phyloP scores from a whole-genome alignment of 2,888 invertebrate species.

The Tryphoninae sp. region DNA sequence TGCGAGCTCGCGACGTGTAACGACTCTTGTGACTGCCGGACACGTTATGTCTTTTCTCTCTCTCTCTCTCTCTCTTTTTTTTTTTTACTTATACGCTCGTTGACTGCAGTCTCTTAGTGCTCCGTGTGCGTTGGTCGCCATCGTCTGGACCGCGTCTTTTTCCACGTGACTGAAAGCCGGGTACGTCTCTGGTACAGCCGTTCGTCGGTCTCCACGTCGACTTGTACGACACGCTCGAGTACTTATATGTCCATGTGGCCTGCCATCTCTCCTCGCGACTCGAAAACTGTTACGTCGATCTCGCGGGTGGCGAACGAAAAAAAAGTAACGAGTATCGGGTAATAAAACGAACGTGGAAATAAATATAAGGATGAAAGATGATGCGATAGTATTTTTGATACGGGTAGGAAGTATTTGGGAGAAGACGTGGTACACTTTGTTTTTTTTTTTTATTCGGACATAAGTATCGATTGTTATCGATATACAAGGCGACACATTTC shows the following conservation, averaged over 20 bases:
- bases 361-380: slow-evolving; percentile 11
- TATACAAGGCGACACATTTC: neutral
- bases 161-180: neutral
- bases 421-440: too few species aligned
- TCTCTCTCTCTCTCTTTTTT: slow-evolving; percentile 35
- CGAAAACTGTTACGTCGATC: slow-evolving; percentile 47
- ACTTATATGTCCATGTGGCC: slow-evolving; percentile 58
- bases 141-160: too few species aligned
- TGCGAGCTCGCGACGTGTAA: slow-evolving; percentile 56
- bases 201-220: slow-evolving; percentile 42
- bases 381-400: slow-evolving; percentile 10
- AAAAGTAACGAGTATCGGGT: slow-evolving; percentile 25
- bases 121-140: neutral
- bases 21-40: slow-evolving; percentile 53
- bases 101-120: neutral
- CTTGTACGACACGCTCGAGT: slow-evolving; percentile 50
- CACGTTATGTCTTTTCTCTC: slow-evolving; percentile 27
- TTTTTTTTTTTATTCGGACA: too few species aligned
- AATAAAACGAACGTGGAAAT: slow-evolving; percentile 30
- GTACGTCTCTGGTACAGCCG: neutral
- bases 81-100: slow-evolving; percentile 28
- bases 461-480: neutral
- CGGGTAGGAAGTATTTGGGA: neutral
- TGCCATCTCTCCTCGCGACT: slow-evolving; percentile 7
- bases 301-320: slow-evolving; percentile 49